A percentile compares a stretch with the other conserved stretches of the same genome.
phyloP scores from a whole-genome alignment of 2,888 invertebrate species.

The Aphelenchoides bicaudatus region DNA sequence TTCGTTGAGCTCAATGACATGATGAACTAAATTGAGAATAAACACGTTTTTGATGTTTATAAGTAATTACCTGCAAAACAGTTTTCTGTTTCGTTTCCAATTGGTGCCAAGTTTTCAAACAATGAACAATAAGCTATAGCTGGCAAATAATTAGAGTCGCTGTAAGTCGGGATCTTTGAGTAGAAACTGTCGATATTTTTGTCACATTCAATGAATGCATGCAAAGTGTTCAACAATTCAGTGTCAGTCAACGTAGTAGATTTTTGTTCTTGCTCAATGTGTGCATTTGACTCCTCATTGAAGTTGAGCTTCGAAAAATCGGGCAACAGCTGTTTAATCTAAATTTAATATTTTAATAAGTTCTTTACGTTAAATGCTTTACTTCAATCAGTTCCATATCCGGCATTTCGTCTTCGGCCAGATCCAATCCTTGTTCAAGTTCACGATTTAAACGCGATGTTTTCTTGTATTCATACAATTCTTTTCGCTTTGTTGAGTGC shows the following conservation, averaged over 20 bases:
- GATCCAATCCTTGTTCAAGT: constrained; percentile 8
- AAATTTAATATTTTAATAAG: constrained; percentile 6
- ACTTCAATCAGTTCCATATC: constrained; percentile 31
- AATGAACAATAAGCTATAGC: not conserved
- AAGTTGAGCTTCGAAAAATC: constrained; percentile 6
- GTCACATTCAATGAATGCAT: not conserved
- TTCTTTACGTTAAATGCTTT: not conserved
- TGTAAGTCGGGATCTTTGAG: not conserved
- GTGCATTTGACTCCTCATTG: not conserved
- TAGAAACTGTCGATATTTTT: not conserved
- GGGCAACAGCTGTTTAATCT: constrained; percentile 16
- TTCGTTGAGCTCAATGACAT: constrained; percentile 18
- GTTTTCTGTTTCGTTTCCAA: constrained; percentile 2
- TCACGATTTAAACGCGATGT: constrained; percentile 25
- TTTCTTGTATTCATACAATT: constrained; percentile 46
- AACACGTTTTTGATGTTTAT: too few relatives aligned
- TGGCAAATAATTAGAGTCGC: not conserved
- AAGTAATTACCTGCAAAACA: too few relatives aligned
- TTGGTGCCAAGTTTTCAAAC: not conserved
- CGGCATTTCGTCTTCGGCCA: constrained; percentile 19
- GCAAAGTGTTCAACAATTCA: not conserved
- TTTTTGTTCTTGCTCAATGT: not conserved
- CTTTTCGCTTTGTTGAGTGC: constrained; percentile 37
- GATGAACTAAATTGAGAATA: too few relatives aligned
- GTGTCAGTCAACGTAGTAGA: not conserved